A percentile compares a stretch with the other conserved stretches of the same genome.
Conservation (phyloP, 2,888 invertebrate genomes). For the Coelinius sp. region DNA sequence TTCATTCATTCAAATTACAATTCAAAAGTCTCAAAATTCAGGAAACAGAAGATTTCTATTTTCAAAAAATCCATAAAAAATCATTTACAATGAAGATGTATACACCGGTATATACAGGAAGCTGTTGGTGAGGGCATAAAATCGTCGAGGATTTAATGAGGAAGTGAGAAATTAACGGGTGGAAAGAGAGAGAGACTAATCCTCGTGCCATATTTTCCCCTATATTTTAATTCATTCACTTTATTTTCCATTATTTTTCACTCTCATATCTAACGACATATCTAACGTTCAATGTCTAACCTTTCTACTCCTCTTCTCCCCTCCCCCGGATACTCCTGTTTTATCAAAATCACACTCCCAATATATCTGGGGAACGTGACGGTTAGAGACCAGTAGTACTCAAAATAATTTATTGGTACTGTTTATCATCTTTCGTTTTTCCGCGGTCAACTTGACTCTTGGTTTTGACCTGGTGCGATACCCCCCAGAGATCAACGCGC, state of each 20-base stretch:
- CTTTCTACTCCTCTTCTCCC: neutral
- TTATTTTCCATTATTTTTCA: conserved; percentile 23
- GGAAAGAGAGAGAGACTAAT: conserved; percentile 8
- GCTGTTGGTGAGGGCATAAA: conserved; percentile 21
- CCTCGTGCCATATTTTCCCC: conserved; percentile 22
- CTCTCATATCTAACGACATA: neutral
- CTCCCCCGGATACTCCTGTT: neutral
- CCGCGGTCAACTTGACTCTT: conserved; percentile 15
- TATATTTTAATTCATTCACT: conserved; percentile 17
- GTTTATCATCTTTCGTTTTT: conserved; percentile 19
- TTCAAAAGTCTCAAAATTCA: neutral
- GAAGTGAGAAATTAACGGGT: conserved; percentile 43
- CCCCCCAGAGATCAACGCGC: conserved; percentile 35
- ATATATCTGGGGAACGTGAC: neutral
- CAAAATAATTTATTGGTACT: conserved; percentile 31
- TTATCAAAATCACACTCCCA: neutral
- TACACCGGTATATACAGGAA: conserved; percentile 5
- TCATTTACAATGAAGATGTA: neutral
- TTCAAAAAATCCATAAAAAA: too few species aligned
- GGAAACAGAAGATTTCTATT: neutral
- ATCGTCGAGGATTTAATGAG: conserved; percentile 43
- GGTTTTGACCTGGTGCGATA: conserved; percentile 29
- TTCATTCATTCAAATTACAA: too few species aligned
- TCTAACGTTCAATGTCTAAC: neutral
- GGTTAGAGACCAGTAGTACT: conserved; percentile 4